phyloP scores from a whole-genome alignment of 2,113 vertebrate species.

The Ciconia stormi region DNA sequence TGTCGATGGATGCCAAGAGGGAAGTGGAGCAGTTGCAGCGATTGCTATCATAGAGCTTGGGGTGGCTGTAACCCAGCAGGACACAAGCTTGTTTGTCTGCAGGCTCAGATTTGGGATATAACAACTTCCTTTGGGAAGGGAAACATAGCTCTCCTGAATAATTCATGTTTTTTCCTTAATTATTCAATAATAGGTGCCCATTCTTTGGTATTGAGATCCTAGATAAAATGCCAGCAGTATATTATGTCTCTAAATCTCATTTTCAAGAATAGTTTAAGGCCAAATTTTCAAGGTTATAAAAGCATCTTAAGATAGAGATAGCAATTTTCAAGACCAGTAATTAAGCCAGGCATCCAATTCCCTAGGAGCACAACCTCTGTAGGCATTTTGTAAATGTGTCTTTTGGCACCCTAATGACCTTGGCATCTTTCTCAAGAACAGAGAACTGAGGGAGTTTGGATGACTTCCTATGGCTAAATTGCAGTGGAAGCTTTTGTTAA shows the following conservation, averaged over 20 bases:
- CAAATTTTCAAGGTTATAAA: conserved; percentile 37
- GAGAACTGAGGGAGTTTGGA: not conserved
- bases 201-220: not conserved
- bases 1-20: not conserved
- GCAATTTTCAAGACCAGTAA: conserved; percentile 39
- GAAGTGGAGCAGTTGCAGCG: not conserved
- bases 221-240: conserved; percentile 16
- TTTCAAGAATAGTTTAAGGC: conserved; percentile 14
- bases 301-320: conserved; percentile 37
- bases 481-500: not conserved
- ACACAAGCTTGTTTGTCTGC: not conserved
- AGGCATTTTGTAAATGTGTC: conserved; percentile 33
- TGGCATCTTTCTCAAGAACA: conserved; percentile 29
- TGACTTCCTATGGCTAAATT: not conserved
- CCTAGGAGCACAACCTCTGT: conserved; percentile 32
- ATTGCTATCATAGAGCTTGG: not conserved
- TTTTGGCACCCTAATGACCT: conserved; percentile 58
- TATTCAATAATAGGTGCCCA: conserved; percentile 39
- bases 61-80: conserved; percentile 17
- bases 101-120: not conserved
- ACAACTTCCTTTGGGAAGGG: conserved; percentile 10
- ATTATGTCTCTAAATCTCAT: conserved; percentile 10
- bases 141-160: conserved; percentile 24
- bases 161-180: conserved; percentile 46
- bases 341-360: conserved; percentile 37